Conservation (phyloP, 2,888 invertebrate genomes). For the Latrodectus hesperus region DNA sequence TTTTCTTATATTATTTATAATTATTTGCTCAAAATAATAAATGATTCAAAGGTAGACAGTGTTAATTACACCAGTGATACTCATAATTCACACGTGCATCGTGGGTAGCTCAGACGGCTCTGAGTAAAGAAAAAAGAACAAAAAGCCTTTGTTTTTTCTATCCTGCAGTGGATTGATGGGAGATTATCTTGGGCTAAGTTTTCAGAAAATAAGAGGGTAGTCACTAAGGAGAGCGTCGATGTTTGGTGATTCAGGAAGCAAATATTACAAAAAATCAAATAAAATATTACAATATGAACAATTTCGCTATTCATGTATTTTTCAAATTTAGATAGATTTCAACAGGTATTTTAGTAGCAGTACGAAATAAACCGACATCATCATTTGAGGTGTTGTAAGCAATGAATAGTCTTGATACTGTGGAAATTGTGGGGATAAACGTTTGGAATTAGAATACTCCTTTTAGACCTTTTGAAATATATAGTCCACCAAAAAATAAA, state of each 20-base stretch:
- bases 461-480: neutral
- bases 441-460: neutral
- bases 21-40: too few species aligned
- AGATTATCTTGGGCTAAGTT: neutral
- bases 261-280: conserved; percentile 1
- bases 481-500: neutral
- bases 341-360: neutral
- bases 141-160: too few species aligned
- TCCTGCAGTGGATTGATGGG: neutral
- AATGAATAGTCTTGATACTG: neutral
- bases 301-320: neutral
- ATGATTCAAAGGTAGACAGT: too few species aligned
- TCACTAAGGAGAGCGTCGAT: neutral
- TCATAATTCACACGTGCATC: too few species aligned
- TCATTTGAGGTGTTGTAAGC: conserved; percentile 1
- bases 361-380: neutral
- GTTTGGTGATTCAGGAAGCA: neutral
- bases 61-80: too few species aligned
- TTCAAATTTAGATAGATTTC: neutral
- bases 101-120: too few species aligned
- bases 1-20: too few species aligned
- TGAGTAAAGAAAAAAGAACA: too few species aligned
- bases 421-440: neutral
- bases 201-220: neutral
- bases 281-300: neutral